Evolutionary conservation across 2,113 vertebrate genomes (phyloP).

Genomic region (Psophia crepitans): DNA sequence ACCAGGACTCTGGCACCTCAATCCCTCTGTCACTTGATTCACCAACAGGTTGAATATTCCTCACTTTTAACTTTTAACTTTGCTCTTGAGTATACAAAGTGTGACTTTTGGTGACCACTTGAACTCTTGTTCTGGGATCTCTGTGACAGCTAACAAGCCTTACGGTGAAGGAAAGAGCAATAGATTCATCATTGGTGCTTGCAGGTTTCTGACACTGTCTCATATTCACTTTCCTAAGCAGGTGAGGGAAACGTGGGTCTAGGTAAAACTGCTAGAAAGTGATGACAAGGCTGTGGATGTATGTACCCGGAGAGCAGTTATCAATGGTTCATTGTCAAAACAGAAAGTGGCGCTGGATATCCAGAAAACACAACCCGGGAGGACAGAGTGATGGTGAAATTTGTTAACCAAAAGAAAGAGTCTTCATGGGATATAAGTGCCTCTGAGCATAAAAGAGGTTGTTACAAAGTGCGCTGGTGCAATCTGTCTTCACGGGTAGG

Average conservation of each 20-base stretch:
- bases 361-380: neutral
- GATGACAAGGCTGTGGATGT: conserved; percentile 16
- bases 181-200: conserved; percentile 57
- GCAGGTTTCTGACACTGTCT: conserved; percentile 26
- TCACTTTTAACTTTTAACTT: neutral
- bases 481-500: neutral
- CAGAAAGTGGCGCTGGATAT: neutral
- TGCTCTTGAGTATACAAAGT: neutral
- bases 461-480: neutral
- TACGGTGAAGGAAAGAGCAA: conserved; percentile 5
- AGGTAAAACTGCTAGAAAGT: conserved; percentile 23
- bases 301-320: conserved; percentile 27
- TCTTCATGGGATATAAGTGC: neutral
- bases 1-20: neutral
- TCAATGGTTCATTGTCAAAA: conserved; percentile 57
- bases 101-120: neutral
- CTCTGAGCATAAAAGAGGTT: neutral
- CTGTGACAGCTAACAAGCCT: conserved; percentile 18
- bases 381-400: conserved; percentile 46
- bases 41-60: neutral
- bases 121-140: conserved; percentile 2
- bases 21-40: neutral
- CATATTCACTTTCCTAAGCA: conserved; percentile 53
- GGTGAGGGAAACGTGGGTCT: conserved; percentile 46
- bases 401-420: conserved; percentile 36